A percentile compares a stretch with the other conserved stretches of the same genome.
These are phyloP conservation scores for Craterocephalus amniculus DNA, from an alignment of 2,797 vertebrate genomes.

Conservation along the genomic window DNA sequence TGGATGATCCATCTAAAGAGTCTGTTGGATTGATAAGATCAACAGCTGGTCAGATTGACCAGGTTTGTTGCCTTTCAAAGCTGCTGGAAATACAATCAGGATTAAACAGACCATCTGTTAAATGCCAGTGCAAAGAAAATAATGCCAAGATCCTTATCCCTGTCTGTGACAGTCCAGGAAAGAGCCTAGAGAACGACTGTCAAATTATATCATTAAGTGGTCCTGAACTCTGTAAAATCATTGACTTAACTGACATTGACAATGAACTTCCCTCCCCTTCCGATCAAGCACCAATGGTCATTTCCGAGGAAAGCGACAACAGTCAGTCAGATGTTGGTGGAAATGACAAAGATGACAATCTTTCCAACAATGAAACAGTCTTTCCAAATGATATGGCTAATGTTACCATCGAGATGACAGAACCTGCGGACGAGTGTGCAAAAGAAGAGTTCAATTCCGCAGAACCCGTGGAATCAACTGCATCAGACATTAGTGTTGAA, in stretches of 20 bases:
- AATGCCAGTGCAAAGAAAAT: conserved; percentile 44
- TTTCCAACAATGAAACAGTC: background rate
- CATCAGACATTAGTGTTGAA: background rate
- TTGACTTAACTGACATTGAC: conserved; percentile 13
- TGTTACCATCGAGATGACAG: background rate
- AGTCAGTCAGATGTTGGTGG: background rate
- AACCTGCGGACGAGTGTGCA: conserved; percentile 1
- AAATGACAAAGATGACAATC: conserved; percentile 28
- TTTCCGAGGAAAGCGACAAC: background rate
- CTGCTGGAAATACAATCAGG: conserved; percentile 48
- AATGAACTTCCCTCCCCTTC: background rate
- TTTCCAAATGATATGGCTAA: background rate
- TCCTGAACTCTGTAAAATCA: background rate
- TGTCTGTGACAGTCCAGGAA: background rate
- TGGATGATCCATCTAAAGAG: conserved; percentile 3
- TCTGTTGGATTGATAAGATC: background rate
- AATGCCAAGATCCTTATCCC: background rate
- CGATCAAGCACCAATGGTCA: background rate
- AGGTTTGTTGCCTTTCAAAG: conserved; percentile 70
- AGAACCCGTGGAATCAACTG: background rate
- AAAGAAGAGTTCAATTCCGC: conserved; percentile 3
- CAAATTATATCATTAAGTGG: background rate
- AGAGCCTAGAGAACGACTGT: background rate
- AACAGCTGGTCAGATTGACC: conserved; percentile 6
- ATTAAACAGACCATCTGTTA: background rate